Conservation (phyloP, 2,113 vertebrate species). For the Psammodynastes pulverulentus region DNA sequence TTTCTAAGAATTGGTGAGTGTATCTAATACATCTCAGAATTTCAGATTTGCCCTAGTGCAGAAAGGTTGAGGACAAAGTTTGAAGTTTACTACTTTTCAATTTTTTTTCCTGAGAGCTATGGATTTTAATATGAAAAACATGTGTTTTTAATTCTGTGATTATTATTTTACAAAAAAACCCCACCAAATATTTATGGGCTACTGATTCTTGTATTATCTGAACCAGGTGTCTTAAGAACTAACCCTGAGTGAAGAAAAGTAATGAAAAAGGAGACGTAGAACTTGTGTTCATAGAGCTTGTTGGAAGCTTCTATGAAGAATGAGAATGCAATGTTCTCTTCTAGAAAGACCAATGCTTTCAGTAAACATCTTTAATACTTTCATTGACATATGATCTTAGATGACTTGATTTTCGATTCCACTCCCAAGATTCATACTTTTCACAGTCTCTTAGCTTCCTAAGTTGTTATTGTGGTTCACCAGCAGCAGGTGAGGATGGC, state of each 20-base stretch:
- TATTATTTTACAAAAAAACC: neutral
- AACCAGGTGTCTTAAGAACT: neutral
- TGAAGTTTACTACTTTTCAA: neutral
- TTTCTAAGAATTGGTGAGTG: neutral
- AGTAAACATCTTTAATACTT: neutral
- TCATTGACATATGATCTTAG: neutral
- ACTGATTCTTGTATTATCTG: neutral
- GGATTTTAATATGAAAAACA: neutral
- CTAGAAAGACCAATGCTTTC: neutral
- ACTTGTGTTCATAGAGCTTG: neutral
- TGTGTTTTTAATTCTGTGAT: neutral
- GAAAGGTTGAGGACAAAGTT: neutral
- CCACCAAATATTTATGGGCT: neutral
- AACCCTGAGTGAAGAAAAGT: neutral
- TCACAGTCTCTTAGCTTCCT: slow-evolving; percentile 20
- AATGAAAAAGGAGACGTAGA: neutral
- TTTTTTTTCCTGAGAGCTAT: neutral
- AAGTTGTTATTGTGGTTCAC: too few relatives aligned
- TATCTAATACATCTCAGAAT: neutral
- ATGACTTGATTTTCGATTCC: neutral
- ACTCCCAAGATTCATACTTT: neutral
- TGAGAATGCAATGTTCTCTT: neutral
- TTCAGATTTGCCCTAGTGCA: neutral
- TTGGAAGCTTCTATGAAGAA: neutral
- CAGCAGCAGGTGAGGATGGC: too few relatives aligned